Evolutionary conservation across 37 sponge, comb jelly and placozoan genomes (phyloP), one percentile per base, ranked within the genome.

Genomic region (Hexactinellida sp.): DNA sequence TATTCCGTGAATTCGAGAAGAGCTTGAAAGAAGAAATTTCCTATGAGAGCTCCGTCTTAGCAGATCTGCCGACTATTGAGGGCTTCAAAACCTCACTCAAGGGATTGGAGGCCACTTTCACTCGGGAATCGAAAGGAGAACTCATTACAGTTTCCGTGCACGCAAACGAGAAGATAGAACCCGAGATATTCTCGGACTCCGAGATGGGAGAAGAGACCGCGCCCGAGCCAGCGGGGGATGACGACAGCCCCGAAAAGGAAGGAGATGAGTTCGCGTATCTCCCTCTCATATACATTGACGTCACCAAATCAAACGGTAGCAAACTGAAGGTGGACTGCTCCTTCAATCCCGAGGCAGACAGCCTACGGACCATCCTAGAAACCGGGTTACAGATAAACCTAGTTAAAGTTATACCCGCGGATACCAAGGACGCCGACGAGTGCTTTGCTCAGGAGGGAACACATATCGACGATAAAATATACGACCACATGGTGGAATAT

Each of bases 341-440:
- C 76, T 63, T 63, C 76, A 63, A 63, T 63, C 76, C 76, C 5
- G 76, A 63, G 13, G 76, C 28, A 63, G 76, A 63, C 1, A 63
- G 76, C 13, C 76, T 63, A 28, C 76, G 13, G 13, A 7, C 21
- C 34, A 63, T 63, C 76, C 21, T 63, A 25, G 76, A 63, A n/a
- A 21, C 76, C 3, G 76, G 76, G 3, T 23, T 63, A n/a, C 76
- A 63, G 34, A 63, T 63, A 63, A 63, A 63, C 76, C 5, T 7
- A 23, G 76, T 28, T 63, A 10, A 23, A n/a, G 34, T 63, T 7
- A n/a, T 63, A n/a, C 21, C 28, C 5, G 28, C 25, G 5, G 34
- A n/a, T 32, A 63, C 76, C 76, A 25, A 10, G 21, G 76, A 63
- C 5, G 30, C 3, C 3, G 76, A 63, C 5, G 76, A 63, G 3